Conservation (phyloP, 2,113 vertebrate genomes). For the Salvator merianae region DNA sequence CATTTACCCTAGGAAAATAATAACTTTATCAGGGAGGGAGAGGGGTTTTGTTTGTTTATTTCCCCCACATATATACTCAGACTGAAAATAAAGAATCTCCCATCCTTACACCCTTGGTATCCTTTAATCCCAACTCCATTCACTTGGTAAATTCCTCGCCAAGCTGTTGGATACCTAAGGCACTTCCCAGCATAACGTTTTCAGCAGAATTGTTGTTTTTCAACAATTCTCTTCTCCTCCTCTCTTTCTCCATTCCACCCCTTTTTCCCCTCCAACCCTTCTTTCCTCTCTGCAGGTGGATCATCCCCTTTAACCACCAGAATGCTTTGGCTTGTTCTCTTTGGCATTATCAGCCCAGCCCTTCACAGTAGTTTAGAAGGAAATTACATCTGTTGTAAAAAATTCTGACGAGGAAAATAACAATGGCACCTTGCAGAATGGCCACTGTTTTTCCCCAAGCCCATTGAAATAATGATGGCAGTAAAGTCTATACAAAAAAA, state of each 20-base stretch:
- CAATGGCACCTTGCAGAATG: neutral
- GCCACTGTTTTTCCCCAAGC: neutral
- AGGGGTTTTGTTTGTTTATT: no score
- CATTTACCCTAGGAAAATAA: no score
- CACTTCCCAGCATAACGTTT: no score
- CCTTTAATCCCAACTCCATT: no score
- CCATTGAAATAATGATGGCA: slow-evolving; percentile 45
- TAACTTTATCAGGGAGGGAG: no score
- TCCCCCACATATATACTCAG: no score
- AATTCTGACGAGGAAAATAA: slow-evolving; percentile 50
- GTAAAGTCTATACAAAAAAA: slow-evolving; percentile 26
- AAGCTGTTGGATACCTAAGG: no score
- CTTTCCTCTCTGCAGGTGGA: neutral
- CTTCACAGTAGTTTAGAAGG: slow-evolving; percentile 32
- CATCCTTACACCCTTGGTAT: no score
- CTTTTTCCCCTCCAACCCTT: neutral
- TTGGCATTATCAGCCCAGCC: neutral
- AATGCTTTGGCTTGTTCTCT: neutral
- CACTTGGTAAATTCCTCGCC: no score
- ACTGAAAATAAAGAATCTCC: no score
- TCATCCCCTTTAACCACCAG: rapidly evolving
- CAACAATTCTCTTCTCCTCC: no score
- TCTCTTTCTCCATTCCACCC: rapidly evolving
- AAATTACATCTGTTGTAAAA: slow-evolving; percentile 37
- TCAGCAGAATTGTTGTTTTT: no score